phyloP scores from a whole-genome alignment of 2,888 invertebrate species.

The Auanema sp. region DNA sequence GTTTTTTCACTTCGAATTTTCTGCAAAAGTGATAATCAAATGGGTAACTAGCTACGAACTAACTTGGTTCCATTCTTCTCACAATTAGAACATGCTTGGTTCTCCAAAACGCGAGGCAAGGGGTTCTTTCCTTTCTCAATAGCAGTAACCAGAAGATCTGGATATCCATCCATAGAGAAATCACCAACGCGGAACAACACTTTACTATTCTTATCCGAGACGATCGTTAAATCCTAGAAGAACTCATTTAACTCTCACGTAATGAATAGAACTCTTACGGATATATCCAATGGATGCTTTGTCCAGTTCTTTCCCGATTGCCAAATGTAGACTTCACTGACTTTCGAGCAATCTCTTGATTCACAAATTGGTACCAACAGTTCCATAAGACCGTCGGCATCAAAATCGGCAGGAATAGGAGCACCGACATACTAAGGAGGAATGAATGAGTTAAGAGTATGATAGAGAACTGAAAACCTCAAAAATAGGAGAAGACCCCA shows the following conservation, averaged over 20 bases:
- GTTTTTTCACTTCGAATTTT: constrained; percentile 38
- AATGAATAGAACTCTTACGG: not conserved
- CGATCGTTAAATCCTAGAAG: constrained; percentile 19
- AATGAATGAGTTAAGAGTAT: not conserved
- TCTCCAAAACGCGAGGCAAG: constrained; percentile 26
- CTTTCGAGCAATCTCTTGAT: constrained; percentile 31
- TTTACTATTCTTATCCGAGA: constrained; percentile 24
- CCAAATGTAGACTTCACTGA: constrained; percentile 27
- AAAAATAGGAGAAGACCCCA: constrained; percentile 7
- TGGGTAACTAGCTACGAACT: not conserved
- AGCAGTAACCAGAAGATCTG: constrained; percentile 44
- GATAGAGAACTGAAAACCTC: not conserved
- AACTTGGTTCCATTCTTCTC: constrained; percentile 36
- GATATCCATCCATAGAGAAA: constrained; percentile 57
- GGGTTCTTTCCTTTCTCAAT: constrained; percentile 3
- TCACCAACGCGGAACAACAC: constrained; percentile 60
- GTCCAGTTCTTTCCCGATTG: constrained; percentile 14
- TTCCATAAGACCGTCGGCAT: constrained; percentile 53
- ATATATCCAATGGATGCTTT: constrained; percentile 10
- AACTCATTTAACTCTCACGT: not conserved
- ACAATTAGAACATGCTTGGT: constrained; percentile 42
- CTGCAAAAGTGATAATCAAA: constrained; percentile 9
- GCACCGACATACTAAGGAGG: constrained; percentile 29
- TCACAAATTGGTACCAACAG: constrained; percentile 54
- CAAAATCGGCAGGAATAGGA: constrained; percentile 52